A percentile compares a stretch with the other conserved stretches of the same genome.
Evolutionary conservation across 2,888 invertebrate genomes (phyloP).

Genomic region (Pantelozetes paolii): DNA sequence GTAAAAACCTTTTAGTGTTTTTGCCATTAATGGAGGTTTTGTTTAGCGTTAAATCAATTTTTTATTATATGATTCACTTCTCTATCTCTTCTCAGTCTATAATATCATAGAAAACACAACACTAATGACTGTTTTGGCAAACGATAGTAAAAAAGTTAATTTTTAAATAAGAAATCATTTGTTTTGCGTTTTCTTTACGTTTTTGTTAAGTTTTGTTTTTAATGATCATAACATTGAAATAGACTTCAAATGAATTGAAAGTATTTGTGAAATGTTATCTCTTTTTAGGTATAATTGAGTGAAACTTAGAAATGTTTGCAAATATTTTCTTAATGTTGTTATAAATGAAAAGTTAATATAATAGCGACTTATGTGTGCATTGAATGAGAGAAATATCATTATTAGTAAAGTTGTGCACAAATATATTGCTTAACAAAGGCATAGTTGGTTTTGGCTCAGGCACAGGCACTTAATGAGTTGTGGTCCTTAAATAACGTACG

Average conservation of each 20-base stretch:
- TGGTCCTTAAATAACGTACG: constrained; percentile 33
- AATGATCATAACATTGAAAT: not conserved
- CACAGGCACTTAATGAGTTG: constrained; percentile 20
- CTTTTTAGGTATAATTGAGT: constrained; percentile 3
- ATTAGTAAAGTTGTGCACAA: not conserved
- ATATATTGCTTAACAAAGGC: not conserved
- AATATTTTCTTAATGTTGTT: not conserved
- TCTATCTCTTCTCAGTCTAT: not conserved
- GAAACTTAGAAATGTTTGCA: not conserved
- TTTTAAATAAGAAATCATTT: constrained; percentile 20
- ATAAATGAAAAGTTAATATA: constrained; percentile 14
- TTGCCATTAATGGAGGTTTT: constrained; percentile 33
- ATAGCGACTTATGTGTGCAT: not conserved
- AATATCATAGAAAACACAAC: not conserved
- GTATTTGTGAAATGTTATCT: not conserved
- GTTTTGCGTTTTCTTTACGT: not conserved
- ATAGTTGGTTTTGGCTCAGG: not conserved
- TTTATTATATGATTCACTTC: constrained; percentile 30
- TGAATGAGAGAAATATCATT: not conserved
- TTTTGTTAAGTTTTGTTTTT: too few species aligned
- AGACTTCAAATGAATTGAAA: constrained; percentile 2
- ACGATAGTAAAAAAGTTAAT: constrained; percentile 11
- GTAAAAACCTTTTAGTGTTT: constrained; percentile 35
- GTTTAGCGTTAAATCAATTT: constrained; percentile 36
- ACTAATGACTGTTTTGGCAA: constrained; percentile 28